These are phyloP conservation scores for Brachionus rotundiformis DNA, from an alignment of 1,140 invertebrate species.

Conservation along the genomic window DNA sequence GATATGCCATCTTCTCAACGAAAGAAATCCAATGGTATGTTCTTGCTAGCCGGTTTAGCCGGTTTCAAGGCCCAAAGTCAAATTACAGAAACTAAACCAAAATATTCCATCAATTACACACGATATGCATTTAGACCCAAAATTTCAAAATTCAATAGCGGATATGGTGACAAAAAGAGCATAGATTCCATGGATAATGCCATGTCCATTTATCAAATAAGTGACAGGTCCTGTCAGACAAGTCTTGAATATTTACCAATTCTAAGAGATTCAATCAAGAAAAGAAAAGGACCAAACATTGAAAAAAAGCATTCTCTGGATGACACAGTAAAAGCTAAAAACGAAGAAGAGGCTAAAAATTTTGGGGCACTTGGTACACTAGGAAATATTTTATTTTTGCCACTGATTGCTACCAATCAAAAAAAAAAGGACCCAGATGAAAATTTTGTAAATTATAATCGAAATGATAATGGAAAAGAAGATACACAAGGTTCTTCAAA, in stretches of 20 bases:
- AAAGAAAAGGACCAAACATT: background rate
- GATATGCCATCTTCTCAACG: slow-evolving; percentile 7
- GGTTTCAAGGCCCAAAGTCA: background rate
- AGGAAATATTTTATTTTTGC: slow-evolving; percentile 24
- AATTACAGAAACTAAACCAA: background rate
- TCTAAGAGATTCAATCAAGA: background rate
- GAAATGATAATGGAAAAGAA: too few relatives aligned
- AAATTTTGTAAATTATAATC: background rate
- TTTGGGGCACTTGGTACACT: slow-evolving; percentile 1
- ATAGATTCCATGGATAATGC: background rate
- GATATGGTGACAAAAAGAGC: background rate
- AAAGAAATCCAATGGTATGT: background rate
- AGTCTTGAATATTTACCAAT: background rate
- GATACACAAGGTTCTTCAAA: too few relatives aligned
- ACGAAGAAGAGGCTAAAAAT: background rate
- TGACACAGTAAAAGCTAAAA: background rate
- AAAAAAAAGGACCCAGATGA: background rate
- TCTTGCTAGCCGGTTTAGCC: background rate
- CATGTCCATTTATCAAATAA: slow-evolving; percentile 28
- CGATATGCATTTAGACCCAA: slow-evolving; percentile 18
- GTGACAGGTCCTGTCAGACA: slow-evolving; percentile 43
- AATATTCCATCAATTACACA: background rate
- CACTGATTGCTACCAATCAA: background rate
- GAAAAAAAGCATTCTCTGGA: background rate
- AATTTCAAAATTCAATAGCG: background rate